These are phyloP conservation scores for Drosophila varians DNA, from an alignment of 1,140 invertebrate species.

Conservation along the genomic window DNA sequence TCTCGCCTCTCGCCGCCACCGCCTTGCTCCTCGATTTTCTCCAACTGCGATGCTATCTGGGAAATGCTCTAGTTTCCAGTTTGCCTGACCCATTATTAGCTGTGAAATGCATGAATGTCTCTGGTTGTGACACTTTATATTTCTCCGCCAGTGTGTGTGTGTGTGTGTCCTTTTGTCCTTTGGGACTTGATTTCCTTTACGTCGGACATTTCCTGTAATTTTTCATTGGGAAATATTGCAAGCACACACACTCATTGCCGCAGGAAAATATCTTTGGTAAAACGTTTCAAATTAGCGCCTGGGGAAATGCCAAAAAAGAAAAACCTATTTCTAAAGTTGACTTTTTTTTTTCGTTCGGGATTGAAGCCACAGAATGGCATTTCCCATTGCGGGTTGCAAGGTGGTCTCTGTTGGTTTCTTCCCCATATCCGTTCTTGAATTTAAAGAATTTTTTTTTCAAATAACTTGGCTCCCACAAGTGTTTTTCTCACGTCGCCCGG, in stretches of 20 bases:
- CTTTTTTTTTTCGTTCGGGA: conserved; percentile 20
- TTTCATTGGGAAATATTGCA: conserved; percentile 50
- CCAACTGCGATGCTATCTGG: conserved; percentile 61
- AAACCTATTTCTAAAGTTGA: conserved; percentile 32
- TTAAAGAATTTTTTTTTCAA: neutral
- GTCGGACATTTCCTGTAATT: conserved; percentile 74
- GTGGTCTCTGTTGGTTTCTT: conserved; percentile 9
- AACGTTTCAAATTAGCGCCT: conserved; percentile 68
- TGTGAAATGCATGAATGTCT: conserved; percentile 50
- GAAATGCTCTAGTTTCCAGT: conserved; percentile 65
- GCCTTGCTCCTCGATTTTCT: conserved; percentile 21
- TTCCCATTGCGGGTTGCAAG: conserved; percentile 35
- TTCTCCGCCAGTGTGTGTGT: neutral
- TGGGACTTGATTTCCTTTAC: conserved; percentile 70
- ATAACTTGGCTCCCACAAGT: neutral
- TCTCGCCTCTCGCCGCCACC: too few relatives aligned
- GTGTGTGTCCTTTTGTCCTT: conserved; percentile 58
- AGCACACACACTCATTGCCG: conserved; percentile 10
- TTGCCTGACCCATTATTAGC: conserved; percentile 56
- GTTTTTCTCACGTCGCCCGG: conserved; percentile 22
- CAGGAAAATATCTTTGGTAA: conserved; percentile 29
- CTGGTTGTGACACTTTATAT: conserved; percentile 20
- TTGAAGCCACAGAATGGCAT: conserved; percentile 29
- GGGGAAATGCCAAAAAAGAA: conserved; percentile 47
- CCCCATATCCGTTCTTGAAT: conserved; percentile 15